phyloP scores from a whole-genome alignment of 2,888 invertebrate species.

The Caenorhabditis afra region DNA sequence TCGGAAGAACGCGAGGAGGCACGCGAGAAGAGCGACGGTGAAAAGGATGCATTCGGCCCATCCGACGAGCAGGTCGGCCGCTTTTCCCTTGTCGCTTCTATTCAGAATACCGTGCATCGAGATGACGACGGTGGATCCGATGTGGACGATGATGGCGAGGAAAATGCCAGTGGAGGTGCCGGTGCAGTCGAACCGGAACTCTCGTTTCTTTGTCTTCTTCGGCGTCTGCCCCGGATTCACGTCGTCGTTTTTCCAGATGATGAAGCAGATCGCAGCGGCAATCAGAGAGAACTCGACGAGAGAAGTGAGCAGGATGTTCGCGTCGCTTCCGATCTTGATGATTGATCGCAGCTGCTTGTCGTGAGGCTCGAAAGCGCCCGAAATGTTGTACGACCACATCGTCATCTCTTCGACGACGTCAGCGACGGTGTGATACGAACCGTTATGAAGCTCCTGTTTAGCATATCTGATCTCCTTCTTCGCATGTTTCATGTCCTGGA shows the following conservation, averaged over 20 bases:
- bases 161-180: constrained; percentile 71
- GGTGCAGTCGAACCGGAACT: constrained; percentile 77
- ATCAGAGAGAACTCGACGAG: constrained; percentile 78
- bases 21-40: constrained; percentile 70
- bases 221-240: constrained; percentile 3
- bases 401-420: constrained; percentile 12
- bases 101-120: constrained; percentile 76
- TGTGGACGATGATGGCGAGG: constrained; percentile 75
- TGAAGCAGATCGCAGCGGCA: constrained; percentile 79
- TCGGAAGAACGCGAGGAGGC: constrained; percentile 65
- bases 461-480: constrained; percentile 38
- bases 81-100: constrained; percentile 53
- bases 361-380: background rate
- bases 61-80: constrained; percentile 74
- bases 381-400: background rate
- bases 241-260: constrained; percentile 77
- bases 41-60: constrained; percentile 74
- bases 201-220: constrained; percentile 66
- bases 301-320: constrained; percentile 77
- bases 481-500: constrained; percentile 40
- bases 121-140: constrained; percentile 74
- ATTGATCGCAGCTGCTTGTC: constrained; percentile 27
- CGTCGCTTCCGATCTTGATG: constrained; percentile 74
- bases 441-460: constrained; percentile 19
- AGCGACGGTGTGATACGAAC: background rate